These are phyloP conservation scores for Drosophila cracens DNA, from an alignment of 2,888 invertebrate species.

Conservation along the genomic window DNA sequence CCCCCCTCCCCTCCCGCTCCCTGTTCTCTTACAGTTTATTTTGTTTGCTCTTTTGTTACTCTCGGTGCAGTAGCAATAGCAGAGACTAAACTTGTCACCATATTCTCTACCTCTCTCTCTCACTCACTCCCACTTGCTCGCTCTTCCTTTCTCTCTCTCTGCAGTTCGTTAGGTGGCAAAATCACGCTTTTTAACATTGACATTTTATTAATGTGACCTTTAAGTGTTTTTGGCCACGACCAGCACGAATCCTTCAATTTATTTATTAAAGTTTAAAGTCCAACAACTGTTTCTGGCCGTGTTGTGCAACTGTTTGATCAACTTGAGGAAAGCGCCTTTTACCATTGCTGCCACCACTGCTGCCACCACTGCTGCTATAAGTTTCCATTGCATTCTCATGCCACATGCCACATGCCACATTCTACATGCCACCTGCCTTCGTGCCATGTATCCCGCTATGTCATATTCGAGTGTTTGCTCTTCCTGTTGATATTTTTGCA, in stretches of 20 bases:
- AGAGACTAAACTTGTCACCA: constrained; percentile 19
- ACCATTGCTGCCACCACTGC: background rate
- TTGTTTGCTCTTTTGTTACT: constrained; percentile 40
- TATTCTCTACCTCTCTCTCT: background rate
- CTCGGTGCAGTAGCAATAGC: constrained; percentile 29
- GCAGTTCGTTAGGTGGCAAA: constrained; percentile 58
- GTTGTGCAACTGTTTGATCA: constrained; percentile 65
- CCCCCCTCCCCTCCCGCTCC: background rate
- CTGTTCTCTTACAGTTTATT: constrained; percentile 32
- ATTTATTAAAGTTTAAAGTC: constrained; percentile 2
- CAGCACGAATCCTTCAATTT: constrained; percentile 1
- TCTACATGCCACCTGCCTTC: background rate
- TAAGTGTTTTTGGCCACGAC: constrained; percentile 46
- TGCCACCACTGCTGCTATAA: background rate
- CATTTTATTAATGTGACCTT: constrained; percentile 79
- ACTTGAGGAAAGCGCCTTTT: constrained; percentile 42
- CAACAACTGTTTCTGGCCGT: background rate
- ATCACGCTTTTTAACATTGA: constrained; percentile 78
- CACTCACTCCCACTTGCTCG: background rate
- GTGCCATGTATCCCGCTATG: constrained; percentile 22
- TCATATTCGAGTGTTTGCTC: constrained; percentile 52
- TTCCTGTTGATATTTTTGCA: constrained; percentile 69
- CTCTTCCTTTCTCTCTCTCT: background rate
- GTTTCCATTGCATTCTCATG: constrained; percentile 1
- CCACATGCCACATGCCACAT: background rate